A percentile compares a stretch with the other conserved stretches of the same genome.
phyloP scores from a whole-genome alignment of 2,888 invertebrate species.

The Cheilosia impressa region DNA sequence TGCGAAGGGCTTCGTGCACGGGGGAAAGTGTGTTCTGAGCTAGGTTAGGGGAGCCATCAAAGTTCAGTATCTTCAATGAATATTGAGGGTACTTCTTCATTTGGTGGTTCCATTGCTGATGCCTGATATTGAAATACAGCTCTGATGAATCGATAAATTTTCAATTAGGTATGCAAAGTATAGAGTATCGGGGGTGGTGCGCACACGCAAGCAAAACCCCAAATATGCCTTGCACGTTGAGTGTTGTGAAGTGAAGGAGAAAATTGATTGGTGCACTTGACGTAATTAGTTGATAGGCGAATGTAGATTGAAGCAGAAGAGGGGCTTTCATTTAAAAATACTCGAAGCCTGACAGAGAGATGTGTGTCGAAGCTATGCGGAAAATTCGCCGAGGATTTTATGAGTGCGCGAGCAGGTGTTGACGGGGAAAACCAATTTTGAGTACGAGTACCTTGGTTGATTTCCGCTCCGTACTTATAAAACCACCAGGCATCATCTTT shows the following conservation, averaged over 20 bases:
- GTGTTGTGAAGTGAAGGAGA: slow-evolving; percentile 29
- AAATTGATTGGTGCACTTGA: slow-evolving; percentile 62
- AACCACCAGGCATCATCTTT: too few relatives aligned
- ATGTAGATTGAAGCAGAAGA: neutral
- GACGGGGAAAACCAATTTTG: too few relatives aligned
- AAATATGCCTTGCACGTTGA: neutral
- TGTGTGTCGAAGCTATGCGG: too few relatives aligned
- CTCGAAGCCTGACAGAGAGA: too few relatives aligned
- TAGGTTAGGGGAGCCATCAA: slow-evolving; percentile 1
- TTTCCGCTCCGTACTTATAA: too few relatives aligned
- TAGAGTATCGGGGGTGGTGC: slow-evolving; percentile 20
- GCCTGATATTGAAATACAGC: slow-evolving; percentile 29
- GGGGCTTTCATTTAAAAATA: neutral
- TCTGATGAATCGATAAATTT: slow-evolving; percentile 54
- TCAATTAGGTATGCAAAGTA: slow-evolving; percentile 43
- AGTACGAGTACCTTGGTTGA: too few relatives aligned
- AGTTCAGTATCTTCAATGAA: slow-evolving; percentile 25
- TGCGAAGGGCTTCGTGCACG: neutral
- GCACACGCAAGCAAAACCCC: slow-evolving; percentile 4
- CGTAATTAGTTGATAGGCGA: slow-evolving; percentile 53
- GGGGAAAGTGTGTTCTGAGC: slow-evolving; percentile 8
- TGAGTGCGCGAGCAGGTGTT: too few relatives aligned
- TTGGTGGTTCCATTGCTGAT: slow-evolving; percentile 12
- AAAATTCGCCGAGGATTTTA: too few relatives aligned
- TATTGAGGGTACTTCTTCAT: slow-evolving; percentile 10